These are phyloP conservation scores for Herpetotheres cachinnans DNA, from an alignment of 2,113 vertebrate species.

Conservation along the genomic window DNA sequence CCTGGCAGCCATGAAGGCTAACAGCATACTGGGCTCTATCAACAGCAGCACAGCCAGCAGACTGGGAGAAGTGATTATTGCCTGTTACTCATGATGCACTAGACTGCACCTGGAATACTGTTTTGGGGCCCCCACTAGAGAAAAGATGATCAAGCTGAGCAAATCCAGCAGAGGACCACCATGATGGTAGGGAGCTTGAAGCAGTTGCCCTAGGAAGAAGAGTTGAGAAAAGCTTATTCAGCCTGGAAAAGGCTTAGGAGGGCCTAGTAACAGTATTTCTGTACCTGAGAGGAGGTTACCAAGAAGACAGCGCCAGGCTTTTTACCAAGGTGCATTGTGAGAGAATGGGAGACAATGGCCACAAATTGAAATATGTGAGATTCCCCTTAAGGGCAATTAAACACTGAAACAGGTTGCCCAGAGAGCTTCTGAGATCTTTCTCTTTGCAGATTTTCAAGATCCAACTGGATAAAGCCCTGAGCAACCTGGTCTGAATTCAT, in stretches of 20 bases:
- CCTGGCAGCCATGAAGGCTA: background rate
- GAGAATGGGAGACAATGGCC: background rate
- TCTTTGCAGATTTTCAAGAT: background rate
- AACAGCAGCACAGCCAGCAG: background rate
- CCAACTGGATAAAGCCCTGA: background rate
- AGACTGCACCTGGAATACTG: background rate
- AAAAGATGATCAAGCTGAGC: background rate
- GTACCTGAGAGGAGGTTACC: background rate
- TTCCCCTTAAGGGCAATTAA: background rate
- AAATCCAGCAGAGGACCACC: background rate
- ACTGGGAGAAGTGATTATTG: background rate
- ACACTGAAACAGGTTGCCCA: background rate
- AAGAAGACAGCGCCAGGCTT: background rate
- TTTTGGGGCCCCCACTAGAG: background rate
- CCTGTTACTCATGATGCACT: background rate
- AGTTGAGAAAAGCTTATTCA: background rate
- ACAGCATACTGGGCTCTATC: background rate
- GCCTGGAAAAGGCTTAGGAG: background rate
- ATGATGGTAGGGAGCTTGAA: background rate
- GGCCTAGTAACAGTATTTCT: background rate
- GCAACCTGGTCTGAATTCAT: background rate
- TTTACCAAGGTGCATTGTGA: background rate
- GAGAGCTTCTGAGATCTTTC: background rate
- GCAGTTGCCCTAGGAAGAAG: background rate
- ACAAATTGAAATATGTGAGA: background rate